phyloP scores from a whole-genome alignment of 2,113 vertebrate genomes.

The Anhinga anhinga region DNA sequence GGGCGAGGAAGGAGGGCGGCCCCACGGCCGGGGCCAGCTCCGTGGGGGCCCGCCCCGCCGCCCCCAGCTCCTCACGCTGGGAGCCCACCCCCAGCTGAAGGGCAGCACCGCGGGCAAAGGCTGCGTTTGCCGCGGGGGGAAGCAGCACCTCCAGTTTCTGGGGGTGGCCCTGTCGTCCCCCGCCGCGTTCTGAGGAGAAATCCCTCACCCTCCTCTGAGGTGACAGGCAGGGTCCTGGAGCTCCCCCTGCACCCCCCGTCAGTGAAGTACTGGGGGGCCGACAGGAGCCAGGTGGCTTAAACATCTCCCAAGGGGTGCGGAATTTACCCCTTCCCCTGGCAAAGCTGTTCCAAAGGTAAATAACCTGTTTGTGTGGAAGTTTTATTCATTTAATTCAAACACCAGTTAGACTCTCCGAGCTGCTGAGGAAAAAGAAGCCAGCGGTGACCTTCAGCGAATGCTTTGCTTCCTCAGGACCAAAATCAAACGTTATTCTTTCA shows the following conservation, averaged over 20 bases:
- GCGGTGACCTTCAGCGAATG: rapidly evolving
- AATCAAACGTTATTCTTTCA: background rate
- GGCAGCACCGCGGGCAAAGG: background rate
- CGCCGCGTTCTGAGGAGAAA: background rate
- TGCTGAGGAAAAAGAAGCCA: background rate
- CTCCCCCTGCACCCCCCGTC: background rate
- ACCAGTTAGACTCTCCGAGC: rapidly evolving
- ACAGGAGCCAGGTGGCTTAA: background rate
- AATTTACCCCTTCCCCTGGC: background rate
- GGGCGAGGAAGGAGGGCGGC: background rate
- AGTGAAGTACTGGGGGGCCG: background rate
- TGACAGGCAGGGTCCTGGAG: background rate
- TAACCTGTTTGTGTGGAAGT: rapidly evolving
- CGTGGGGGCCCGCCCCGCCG: rapidly evolving
- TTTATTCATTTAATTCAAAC: background rate
- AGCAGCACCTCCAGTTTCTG: background rate
- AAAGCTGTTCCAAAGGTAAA: background rate
- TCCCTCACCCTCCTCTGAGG: no score
- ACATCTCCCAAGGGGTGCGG: rapidly evolving
- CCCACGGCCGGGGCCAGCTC: background rate
- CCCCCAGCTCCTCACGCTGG: no score
- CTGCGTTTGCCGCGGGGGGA: no score
- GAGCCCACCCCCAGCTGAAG: background rate
- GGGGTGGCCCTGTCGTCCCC: background rate
- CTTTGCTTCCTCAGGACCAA: background rate